phyloP scores from a whole-genome alignment of 2,113 vertebrate species.

The Neodon shergylaensis region DNA sequence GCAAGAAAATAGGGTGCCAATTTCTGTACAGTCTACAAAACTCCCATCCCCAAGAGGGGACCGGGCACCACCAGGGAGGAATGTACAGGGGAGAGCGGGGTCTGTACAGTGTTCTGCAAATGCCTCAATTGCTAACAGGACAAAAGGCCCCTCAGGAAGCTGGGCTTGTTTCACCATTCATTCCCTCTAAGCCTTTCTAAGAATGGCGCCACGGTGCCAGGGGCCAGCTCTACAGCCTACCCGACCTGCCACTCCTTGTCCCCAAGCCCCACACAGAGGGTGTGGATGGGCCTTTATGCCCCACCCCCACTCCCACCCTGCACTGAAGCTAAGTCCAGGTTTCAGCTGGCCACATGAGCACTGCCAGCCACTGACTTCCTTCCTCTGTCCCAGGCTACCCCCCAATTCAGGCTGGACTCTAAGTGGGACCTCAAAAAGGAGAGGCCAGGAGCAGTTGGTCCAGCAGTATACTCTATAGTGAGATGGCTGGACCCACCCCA shows the following conservation, averaged over 20 bases:
- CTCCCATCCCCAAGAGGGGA: constrained; percentile 78
- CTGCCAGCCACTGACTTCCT: background rate
- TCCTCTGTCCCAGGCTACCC: background rate
- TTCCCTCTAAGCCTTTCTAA: background rate
- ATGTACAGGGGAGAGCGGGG: constrained; percentile 86
- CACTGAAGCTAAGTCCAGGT: background rate
- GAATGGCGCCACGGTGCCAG: background rate
- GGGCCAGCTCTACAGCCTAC: background rate
- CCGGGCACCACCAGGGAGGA: constrained; percentile 84
- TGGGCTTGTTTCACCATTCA: accelerated
- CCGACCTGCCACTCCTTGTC: background rate
- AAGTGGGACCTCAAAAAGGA: background rate
- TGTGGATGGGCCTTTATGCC: accelerated
- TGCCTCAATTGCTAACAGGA: background rate
- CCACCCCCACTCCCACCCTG: background rate
- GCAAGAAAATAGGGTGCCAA: constrained; percentile 90
- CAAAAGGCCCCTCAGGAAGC: background rate
- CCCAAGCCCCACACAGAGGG: background rate
- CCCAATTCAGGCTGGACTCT: background rate
- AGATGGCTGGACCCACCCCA: background rate
- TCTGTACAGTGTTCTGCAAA: constrained; percentile 70
- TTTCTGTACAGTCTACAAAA: constrained; percentile 92
- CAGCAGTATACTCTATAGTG: background rate
- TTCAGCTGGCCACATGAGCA: background rate
- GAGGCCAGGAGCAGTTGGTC: background rate